Evolutionary conservation across 2,888 invertebrate species (phyloP).

Genomic region (Lucinisca nassula): DNA sequence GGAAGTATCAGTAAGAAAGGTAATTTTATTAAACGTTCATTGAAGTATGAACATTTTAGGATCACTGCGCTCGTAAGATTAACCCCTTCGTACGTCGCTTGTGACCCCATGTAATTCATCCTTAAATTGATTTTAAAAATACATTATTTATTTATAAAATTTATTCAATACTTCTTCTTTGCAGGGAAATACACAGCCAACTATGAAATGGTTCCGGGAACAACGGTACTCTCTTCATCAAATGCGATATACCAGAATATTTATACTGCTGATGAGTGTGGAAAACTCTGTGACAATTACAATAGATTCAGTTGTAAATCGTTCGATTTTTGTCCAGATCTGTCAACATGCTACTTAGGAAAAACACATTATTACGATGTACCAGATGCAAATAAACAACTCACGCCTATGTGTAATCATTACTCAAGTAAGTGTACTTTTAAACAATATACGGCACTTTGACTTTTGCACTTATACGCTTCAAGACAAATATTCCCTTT

Average conservation of each 20-base stretch:
- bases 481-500: too few species aligned
- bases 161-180: too few species aligned
- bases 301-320: conserved; percentile 80
- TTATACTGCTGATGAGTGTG: conserved; percentile 76
- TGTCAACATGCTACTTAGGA: conserved; percentile 79
- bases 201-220: conserved; percentile 72
- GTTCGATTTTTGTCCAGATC: conserved; percentile 79
- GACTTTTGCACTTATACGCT: too few species aligned
- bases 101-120: too few species aligned
- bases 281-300: conserved; percentile 78
- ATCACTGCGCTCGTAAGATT: too few species aligned
- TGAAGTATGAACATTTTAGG: too few species aligned
- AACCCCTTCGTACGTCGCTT: too few species aligned
- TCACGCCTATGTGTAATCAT: conserved; percentile 77
- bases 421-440: conserved; percentile 78
- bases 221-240: conserved; percentile 74
- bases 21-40: too few species aligned
- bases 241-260: conserved; percentile 80
- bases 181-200: conserved; percentile 76
- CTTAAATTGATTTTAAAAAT: too few species aligned
- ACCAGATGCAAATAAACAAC: conserved; percentile 71
- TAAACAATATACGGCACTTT: too few species aligned
- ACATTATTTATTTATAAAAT: too few species aligned
- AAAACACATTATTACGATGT: conserved; percentile 76
- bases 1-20: too few species aligned